These are phyloP conservation scores for Barnardius zonarius DNA, from an alignment of 2,113 vertebrate genomes.

Conservation along the genomic window DNA sequence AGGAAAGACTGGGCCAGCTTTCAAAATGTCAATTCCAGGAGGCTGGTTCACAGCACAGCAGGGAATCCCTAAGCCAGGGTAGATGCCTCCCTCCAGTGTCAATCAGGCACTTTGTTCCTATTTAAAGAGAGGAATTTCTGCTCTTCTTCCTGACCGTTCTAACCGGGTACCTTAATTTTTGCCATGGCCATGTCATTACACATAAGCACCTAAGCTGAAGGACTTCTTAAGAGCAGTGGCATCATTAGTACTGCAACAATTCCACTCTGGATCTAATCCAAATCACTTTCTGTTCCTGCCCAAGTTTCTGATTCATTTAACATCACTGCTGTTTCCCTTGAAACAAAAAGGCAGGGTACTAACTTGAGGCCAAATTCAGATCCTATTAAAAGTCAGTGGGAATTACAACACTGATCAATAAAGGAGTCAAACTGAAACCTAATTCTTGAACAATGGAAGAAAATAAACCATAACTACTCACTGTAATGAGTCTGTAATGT, in stretches of 20 bases:
- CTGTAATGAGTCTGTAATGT: background rate
- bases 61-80: background rate
- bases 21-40: background rate
- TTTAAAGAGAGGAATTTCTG: background rate
- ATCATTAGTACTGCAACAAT: background rate
- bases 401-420: background rate
- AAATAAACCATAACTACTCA: background rate
- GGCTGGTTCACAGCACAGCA: background rate
- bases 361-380: background rate
- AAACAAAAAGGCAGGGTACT: background rate
- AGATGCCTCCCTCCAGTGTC: background rate
- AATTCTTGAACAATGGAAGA: background rate
- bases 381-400: background rate
- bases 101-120: background rate
- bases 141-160: background rate
- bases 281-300: background rate
- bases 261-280: background rate
- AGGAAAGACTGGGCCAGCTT: background rate
- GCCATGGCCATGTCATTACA: background rate
- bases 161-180: background rate
- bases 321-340: background rate
- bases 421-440: background rate
- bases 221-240: background rate
- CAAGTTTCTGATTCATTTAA: background rate
- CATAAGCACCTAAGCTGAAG: background rate